These are phyloP conservation scores for Harpegnathos saltator DNA, from an alignment of 1,140 invertebrate species.

Conservation along the genomic window DNA sequence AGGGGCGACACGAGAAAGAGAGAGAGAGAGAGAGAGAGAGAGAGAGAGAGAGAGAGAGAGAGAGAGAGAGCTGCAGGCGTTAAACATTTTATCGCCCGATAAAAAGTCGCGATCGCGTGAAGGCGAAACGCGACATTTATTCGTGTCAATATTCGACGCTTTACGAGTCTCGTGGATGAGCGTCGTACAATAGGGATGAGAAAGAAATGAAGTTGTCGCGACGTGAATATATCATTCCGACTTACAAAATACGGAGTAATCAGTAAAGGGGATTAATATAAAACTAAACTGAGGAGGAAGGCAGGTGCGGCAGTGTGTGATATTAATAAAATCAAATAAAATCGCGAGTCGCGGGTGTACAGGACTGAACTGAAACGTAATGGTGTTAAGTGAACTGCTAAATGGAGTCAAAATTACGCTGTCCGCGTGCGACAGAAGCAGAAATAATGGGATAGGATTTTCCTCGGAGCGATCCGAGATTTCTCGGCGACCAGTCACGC, in stretches of 20 bases:
- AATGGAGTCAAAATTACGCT: conserved; percentile 31
- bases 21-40: too few relatives aligned
- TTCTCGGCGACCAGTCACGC: conserved; percentile 28
- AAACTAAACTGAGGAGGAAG: too few relatives aligned
- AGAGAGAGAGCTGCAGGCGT: not conserved
- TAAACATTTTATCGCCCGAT: conserved; percentile 38
- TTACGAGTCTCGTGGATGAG: not conserved
- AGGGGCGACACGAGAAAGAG: not conserved
- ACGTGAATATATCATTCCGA: too few relatives aligned
- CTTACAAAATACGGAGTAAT: too few relatives aligned
- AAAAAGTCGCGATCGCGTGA: conserved; percentile 15
- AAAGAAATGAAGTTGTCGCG: too few relatives aligned
- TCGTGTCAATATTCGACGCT: conserved; percentile 14
- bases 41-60: too few relatives aligned
- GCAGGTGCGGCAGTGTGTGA: too few relatives aligned
- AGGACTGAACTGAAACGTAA: too few relatives aligned
- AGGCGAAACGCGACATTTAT: conserved; percentile 18
- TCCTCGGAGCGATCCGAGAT: conserved; percentile 54
- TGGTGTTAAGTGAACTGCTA: not conserved
- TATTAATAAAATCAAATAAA: too few relatives aligned
- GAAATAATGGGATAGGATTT: conserved; percentile 40
- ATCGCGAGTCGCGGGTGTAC: too few relatives aligned
- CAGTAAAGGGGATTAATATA: too few relatives aligned
- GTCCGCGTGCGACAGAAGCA: not conserved
- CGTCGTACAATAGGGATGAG: too few relatives aligned